These are phyloP conservation scores for Acanthurus lineatus DNA, from an alignment of 2,797 vertebrate genomes.

Conservation along the genomic window DNA sequence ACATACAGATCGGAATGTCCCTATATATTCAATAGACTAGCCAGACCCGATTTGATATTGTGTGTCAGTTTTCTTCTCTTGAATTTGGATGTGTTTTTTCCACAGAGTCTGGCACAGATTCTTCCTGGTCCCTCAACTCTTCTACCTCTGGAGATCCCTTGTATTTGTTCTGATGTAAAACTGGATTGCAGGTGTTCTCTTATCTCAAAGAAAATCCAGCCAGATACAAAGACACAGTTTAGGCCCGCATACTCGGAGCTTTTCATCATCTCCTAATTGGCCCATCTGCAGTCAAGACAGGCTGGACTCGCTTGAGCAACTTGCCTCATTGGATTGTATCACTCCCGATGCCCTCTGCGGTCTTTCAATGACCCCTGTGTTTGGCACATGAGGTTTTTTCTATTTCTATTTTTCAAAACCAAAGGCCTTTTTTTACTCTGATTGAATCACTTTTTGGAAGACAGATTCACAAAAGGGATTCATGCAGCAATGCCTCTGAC, in stretches of 20 bases:
- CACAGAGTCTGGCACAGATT: constrained; percentile 34
- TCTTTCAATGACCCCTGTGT: constrained; percentile 67
- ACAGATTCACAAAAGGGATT: constrained; percentile 13
- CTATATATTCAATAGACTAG: constrained; percentile 69
- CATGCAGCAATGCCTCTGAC: constrained; percentile 15
- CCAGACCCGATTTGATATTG: constrained; percentile 74
- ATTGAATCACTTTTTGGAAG: constrained; percentile 20
- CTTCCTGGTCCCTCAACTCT: constrained; percentile 17
- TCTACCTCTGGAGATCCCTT: constrained; percentile 35
- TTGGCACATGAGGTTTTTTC: constrained; percentile 58
- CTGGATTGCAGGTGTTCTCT: constrained; percentile 78
- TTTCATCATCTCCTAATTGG: constrained; percentile 85
- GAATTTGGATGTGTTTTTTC: constrained; percentile 27
- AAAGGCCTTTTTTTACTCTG: constrained; percentile 26
- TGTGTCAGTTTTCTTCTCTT: constrained; percentile 51
- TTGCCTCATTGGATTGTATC: constrained; percentile 70
- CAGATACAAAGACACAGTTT: constrained; percentile 71
- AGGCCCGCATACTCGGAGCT: constrained; percentile 64
- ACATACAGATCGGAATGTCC: constrained; percentile 80
- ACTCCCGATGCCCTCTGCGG: constrained; percentile 66
- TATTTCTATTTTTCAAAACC: constrained; percentile 36
- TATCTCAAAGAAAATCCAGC: constrained; percentile 66
- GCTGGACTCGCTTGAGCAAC: constrained; percentile 72
- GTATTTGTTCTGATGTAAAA: constrained; percentile 69
- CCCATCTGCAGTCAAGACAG: constrained; percentile 82